Evolutionary conservation across 2,888 invertebrate genomes (phyloP).

Genomic region (Epirrhoe alternata): DNA sequence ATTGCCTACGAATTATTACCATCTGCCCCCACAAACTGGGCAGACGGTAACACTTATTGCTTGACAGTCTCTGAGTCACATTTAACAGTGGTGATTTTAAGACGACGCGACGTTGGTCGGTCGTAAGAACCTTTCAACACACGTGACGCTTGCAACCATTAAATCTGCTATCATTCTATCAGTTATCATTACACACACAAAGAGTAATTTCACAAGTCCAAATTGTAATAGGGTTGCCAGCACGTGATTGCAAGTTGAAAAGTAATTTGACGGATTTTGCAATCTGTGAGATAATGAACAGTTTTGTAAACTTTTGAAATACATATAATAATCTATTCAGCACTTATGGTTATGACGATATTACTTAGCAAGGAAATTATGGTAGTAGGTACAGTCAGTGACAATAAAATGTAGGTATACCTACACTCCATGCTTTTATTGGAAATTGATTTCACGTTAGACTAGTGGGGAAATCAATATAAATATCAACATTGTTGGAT

Average conservation of each 20-base stretch:
- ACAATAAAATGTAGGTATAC: too few species aligned
- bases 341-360: neutral
- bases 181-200: constrained; percentile 31
- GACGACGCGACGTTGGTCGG: too few species aligned
- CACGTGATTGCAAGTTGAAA: constrained; percentile 32
- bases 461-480: too few species aligned
- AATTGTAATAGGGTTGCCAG: constrained; percentile 42
- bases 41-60: too few species aligned
- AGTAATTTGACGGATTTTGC: constrained; percentile 40
- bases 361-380: neutral
- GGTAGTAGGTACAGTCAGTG: neutral
- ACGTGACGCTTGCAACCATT: constrained; percentile 16
- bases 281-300: constrained; percentile 38
- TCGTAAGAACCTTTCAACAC: neutral
- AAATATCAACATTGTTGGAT: too few species aligned
- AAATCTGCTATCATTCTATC: constrained; percentile 25
- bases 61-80: neutral
- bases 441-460: too few species aligned
- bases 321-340: constrained; percentile 18
- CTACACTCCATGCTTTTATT: too few species aligned
- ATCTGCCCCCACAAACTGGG: too few species aligned
- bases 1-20: too few species aligned
- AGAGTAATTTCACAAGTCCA: constrained; percentile 36
- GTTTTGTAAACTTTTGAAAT: constrained; percentile 34
- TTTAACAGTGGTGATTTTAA: constrained; percentile 9